Conservation (phyloP, 2,888 invertebrate genomes). For the Saturnia japonica region DNA sequence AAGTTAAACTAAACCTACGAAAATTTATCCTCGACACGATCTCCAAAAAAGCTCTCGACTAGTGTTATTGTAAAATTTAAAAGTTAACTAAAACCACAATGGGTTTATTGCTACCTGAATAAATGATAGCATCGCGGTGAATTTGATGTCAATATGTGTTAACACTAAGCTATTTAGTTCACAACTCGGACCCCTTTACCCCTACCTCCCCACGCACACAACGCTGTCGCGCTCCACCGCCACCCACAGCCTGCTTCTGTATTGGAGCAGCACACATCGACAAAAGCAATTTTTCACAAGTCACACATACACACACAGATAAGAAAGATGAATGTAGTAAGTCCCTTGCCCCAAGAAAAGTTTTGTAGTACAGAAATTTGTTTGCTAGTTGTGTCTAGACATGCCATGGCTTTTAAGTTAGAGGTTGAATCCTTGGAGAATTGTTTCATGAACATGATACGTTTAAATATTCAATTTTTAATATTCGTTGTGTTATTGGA, state of each 20-base stretch:
- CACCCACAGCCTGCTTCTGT: slow-evolving; percentile 40
- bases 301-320: slow-evolving; percentile 64
- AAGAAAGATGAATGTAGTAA: slow-evolving; percentile 63
- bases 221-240: slow-evolving; percentile 34
- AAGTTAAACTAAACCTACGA: slow-evolving; percentile 72
- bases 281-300: slow-evolving; percentile 78
- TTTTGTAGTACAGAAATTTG: slow-evolving; percentile 78
- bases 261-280: slow-evolving; percentile 54
- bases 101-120: slow-evolving; percentile 76
- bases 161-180: slow-evolving; percentile 83
- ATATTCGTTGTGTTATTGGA: background rate
- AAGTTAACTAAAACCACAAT: slow-evolving; percentile 68
- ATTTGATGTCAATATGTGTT: slow-evolving; percentile 83
- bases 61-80: slow-evolving; percentile 26
- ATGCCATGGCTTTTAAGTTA: slow-evolving; percentile 73
- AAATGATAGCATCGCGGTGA: slow-evolving; percentile 81
- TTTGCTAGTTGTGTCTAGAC: slow-evolving; percentile 80
- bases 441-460: slow-evolving; percentile 58
- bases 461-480: slow-evolving; percentile 42
- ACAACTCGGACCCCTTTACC: slow-evolving; percentile 72
- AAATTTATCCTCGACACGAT: slow-evolving; percentile 60
- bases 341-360: slow-evolving; percentile 76
- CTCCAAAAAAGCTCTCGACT: background rate
- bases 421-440: slow-evolving; percentile 69
- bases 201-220: slow-evolving; percentile 55